These are phyloP conservation scores for Argyrosomus japonicus DNA, from an alignment of 2,113 vertebrate genomes.

Conservation along the genomic window DNA sequence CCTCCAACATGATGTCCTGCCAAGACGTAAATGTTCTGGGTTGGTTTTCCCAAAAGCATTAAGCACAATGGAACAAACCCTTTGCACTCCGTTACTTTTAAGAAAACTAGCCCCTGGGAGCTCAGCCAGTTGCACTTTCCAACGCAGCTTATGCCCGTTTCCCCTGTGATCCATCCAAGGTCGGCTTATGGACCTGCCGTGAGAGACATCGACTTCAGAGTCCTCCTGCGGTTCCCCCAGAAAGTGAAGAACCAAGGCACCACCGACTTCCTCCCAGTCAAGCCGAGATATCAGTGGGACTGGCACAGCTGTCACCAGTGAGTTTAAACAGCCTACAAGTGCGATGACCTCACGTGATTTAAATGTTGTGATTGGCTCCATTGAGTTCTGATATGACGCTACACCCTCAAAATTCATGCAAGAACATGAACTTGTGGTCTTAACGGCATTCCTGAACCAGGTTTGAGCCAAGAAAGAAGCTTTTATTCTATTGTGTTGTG, in stretches of 20 bases:
- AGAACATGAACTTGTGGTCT: not conserved
- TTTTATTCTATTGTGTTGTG: not conserved
- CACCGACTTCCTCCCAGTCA: slow-evolving; percentile 86
- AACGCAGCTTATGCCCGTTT: slow-evolving; percentile 46
- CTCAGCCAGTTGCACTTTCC: slow-evolving; percentile 53
- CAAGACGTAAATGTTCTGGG: slow-evolving; percentile 74
- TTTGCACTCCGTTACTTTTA: slow-evolving; percentile 56
- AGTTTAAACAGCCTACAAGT: slow-evolving; percentile 61
- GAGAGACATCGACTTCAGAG: slow-evolving; percentile 84
- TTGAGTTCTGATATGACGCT: not conserved
- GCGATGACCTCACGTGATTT: not conserved
- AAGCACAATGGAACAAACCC: slow-evolving; percentile 70
- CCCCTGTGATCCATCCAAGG: slow-evolving; percentile 70
- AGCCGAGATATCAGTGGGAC: slow-evolving; percentile 88
- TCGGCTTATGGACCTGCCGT: slow-evolving; percentile 84
- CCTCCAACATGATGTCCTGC: slow-evolving; percentile 64
- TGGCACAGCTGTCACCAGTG: slow-evolving; percentile 92
- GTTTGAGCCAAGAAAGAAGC: not conserved
- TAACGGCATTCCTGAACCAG: not conserved
- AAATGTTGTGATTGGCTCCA: not conserved
- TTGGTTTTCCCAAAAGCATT: slow-evolving; percentile 74
- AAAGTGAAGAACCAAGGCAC: slow-evolving; percentile 89
- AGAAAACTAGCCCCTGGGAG: slow-evolving; percentile 38
- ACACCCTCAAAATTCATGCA: not conserved
- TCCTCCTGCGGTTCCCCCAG: slow-evolving; percentile 89